These are phyloP conservation scores for Hyposoter didymator DNA, from an alignment of 2,888 invertebrate genomes.

Conservation along the genomic window DNA sequence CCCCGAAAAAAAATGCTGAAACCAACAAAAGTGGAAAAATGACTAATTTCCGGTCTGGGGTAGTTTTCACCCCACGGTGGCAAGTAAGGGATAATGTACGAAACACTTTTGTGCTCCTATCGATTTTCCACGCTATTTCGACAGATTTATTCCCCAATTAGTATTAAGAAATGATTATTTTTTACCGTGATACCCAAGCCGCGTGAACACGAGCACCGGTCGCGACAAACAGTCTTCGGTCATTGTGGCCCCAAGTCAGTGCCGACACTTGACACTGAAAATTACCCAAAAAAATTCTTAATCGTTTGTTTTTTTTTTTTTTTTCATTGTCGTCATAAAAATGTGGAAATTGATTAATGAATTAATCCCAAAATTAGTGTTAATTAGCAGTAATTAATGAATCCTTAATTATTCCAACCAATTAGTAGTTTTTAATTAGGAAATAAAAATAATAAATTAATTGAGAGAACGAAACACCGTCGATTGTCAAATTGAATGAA, in stretches of 20 bases:
- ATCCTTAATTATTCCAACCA: background rate
- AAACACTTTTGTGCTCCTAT: slow-evolving; percentile 20
- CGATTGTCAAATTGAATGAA: background rate
- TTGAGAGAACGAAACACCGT: background rate
- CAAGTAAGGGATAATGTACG: background rate
- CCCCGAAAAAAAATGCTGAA: too few species aligned
- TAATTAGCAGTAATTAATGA: too few species aligned
- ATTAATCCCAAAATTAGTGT: background rate
- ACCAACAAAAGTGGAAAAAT: too few species aligned
- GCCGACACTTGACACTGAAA: slow-evolving; percentile 93
- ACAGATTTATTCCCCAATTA: slow-evolving; percentile 7
- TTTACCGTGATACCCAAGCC: slow-evolving; percentile 92
- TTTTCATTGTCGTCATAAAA: too few species aligned
- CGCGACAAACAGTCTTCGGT: slow-evolving; percentile 96
- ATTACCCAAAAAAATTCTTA: background rate
- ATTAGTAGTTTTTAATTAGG: background rate
- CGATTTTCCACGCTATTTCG: slow-evolving; percentile 30
- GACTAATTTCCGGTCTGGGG: too few species aligned
- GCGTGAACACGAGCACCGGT: slow-evolving; percentile 96
- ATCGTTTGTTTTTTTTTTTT: too few species aligned
- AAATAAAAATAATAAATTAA: background rate
- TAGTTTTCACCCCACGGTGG: too few species aligned
- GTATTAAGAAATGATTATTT: too few species aligned
- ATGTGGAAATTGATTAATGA: too few species aligned
- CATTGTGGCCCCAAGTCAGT: slow-evolving; percentile 99